A percentile compares a stretch with the other conserved stretches of the same genome.
Conservation (phyloP, 2,888 invertebrate species). For the Galerucella pusilla region DNA sequence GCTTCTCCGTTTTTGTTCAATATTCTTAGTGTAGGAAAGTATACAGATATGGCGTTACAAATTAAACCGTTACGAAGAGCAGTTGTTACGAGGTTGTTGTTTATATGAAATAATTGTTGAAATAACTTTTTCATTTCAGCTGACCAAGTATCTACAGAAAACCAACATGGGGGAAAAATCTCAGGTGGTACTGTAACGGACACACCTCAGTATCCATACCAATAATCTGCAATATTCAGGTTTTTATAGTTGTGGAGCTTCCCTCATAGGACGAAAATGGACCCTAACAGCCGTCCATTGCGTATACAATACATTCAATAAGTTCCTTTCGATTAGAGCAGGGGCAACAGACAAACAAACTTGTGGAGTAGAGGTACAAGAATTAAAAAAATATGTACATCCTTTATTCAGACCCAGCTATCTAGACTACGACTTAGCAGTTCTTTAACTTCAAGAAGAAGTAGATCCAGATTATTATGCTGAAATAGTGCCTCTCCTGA, state of each 20-base stretch:
- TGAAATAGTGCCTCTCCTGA: conserved; percentile 29
- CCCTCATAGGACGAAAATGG: too few species aligned
- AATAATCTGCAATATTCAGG: too few species aligned
- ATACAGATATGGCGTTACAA: too few species aligned
- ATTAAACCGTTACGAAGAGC: too few species aligned
- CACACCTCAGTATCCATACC: too few species aligned
- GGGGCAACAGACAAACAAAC: conserved; percentile 41
- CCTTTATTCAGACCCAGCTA: conserved; percentile 30
- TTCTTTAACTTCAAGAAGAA: conserved; percentile 20
- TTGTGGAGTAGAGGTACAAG: conserved; percentile 42
- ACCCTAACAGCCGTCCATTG: conserved; percentile 50
- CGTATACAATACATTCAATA: conserved; percentile 16
- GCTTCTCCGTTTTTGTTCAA: too few species aligned
- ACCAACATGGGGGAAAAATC: conserved; percentile 36
- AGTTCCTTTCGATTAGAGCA: conserved; percentile 35
- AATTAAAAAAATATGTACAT: conserved; percentile 35
- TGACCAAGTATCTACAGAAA: neutral
- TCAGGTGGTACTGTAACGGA: conserved; percentile 41
- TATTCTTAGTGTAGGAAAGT: too few species aligned
- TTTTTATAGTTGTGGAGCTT: too few species aligned
- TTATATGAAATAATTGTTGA: neutral
- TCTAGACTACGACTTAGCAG: conserved; percentile 46
- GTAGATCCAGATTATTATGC: conserved; percentile 30
- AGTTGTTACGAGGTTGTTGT: neutral
- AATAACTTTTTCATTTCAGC: conserved; percentile 1